Conservation (phyloP, 2,888 invertebrate genomes). For the Brenthis daphne region DNA sequence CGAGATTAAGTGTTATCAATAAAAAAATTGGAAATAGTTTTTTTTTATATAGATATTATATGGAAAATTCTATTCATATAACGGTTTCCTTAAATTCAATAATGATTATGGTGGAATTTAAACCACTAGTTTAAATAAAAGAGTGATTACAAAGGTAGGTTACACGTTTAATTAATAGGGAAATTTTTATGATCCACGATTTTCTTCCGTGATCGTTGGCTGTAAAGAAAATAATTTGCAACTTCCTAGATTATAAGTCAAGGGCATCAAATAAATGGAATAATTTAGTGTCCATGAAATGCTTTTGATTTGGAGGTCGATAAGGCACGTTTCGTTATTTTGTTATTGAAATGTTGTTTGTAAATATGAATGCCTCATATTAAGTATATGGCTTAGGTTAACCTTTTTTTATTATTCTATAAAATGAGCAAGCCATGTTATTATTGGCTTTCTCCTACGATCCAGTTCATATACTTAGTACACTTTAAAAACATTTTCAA, state of each 20-base stretch:
- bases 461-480: background rate
- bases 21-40: too few species aligned
- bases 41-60: too few species aligned
- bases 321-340: conserved; percentile 56
- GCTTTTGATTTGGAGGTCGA: conserved; percentile 62
- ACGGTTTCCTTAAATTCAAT: too few species aligned
- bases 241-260: conserved; percentile 49
- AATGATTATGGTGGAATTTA: too few species aligned
- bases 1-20: too few species aligned
- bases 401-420: conserved; percentile 1
- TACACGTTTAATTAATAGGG: conserved; percentile 7
- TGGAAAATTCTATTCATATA: too few species aligned
- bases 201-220: conserved; percentile 63
- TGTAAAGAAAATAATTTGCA: conserved; percentile 51
- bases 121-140: background rate
- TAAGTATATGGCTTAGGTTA: background rate
- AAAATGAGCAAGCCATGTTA: background rate
- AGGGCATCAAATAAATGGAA: conserved; percentile 59
- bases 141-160: background rate
- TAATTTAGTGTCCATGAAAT: conserved; percentile 58
- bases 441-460: background rate
- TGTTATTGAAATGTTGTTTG: conserved; percentile 4
- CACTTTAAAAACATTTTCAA: too few species aligned
- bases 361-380: background rate
- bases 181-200: background rate